Base-by-base conservation (phyloP, 2,888 invertebrate genomes). In the Catocala fraxini region DNA sequence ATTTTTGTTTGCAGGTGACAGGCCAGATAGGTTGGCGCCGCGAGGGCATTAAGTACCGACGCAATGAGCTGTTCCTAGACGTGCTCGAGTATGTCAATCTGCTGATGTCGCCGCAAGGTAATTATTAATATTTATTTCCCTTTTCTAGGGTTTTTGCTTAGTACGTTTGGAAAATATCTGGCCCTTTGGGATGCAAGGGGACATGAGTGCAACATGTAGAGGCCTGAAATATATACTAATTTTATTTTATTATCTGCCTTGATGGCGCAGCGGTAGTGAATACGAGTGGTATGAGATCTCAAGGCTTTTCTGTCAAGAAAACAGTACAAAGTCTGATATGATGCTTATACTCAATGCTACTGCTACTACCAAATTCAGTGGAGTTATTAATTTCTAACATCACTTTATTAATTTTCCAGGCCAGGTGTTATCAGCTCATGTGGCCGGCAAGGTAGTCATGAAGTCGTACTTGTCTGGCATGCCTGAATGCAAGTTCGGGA, bases 401-500 rank as follows among this genome's bases (percentile, higher is more conserved):
- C 42, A 6, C 46, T 48, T 12, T 79, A 25, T 3, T 25, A 3
- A 25, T 25, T 3, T 25, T 85, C 33, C 85, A 97, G 98, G 99
- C 59, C 99, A 99, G 95, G 99, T 99, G 35, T 94, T 99, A 60
- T 99, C 99, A 12, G 99, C 99, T 51, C 99, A 99, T 85, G 99
- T 99, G 45, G 99, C 99, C 34, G 99, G 99, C 57, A 99, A 99
- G 90, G 99, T 99, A 58, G 99, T 99, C 43, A 99, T 99, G 99
- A 99, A 99, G 94, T 99, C 99, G 0, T 99, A 99, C 89, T 95
- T 99, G 65, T 99, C 99, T 33, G 99, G 99, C 41, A 99, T 99
- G 99, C 99, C 99, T 0, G 99, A 99, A 90, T 99, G 99, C 95
- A 99, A 99, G 95, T 99, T 98, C 89, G 99, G 99, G 12, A 99